These are phyloP conservation scores for Eupsittula cactorum DNA, from an alignment of 2,113 vertebrate species.

Conservation along the genomic window DNA sequence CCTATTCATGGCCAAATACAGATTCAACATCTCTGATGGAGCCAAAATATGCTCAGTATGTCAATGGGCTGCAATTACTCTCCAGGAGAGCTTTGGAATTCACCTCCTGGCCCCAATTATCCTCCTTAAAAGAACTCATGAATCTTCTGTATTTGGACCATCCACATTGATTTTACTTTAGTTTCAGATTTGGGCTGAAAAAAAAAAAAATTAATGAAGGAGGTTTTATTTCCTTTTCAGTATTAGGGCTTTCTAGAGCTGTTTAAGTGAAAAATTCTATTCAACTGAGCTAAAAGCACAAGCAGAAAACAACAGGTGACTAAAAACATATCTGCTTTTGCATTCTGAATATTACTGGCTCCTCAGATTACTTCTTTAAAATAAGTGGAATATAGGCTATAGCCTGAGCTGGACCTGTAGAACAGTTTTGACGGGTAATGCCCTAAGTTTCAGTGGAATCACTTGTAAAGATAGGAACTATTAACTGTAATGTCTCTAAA, in stretches of 20 bases:
- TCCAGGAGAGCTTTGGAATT: constrained; percentile 20
- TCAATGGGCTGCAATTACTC: constrained; percentile 42
- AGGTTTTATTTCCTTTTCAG: not conserved
- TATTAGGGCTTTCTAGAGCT: not conserved
- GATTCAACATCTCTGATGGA: constrained; percentile 58
- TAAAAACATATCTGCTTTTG: not conserved
- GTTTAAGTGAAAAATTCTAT: not conserved
- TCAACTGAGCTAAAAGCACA: not conserved
- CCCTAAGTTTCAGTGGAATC: not conserved
- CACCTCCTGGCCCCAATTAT: constrained; percentile 20
- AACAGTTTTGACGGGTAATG: not conserved
- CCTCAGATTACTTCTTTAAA: not conserved
- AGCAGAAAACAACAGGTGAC: not conserved
- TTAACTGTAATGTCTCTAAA: not conserved
- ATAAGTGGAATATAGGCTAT: not conserved
- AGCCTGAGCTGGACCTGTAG: not conserved
- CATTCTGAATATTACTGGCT: not conserved
- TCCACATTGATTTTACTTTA: constrained; percentile 34
- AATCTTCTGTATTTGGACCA: constrained; percentile 48
- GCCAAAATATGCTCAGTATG: constrained; percentile 69
- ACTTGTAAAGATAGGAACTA: not conserved
- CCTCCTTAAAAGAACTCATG: constrained; percentile 54
- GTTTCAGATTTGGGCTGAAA: constrained; percentile 14
- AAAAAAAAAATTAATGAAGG: not conserved
- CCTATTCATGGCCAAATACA: constrained; percentile 54